Percentiles rank a stretch among this genome's conserved stretches.
phyloP scores from a whole-genome alignment of 2,888 invertebrate species.

The Melitaea athalia region DNA sequence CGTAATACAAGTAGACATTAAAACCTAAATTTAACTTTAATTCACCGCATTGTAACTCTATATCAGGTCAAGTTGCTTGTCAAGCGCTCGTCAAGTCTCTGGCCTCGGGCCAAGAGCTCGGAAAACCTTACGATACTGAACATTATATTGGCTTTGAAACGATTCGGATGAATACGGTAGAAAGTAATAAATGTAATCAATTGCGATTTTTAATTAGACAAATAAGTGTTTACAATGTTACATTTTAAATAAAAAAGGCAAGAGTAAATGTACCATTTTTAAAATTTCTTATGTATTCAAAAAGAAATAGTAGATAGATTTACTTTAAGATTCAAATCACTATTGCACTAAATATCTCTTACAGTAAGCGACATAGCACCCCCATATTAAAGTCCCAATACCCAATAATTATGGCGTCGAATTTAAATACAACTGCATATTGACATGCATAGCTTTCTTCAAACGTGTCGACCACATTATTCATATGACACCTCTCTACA shows the following conservation, averaged over 20 bases:
- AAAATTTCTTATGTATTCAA: background rate
- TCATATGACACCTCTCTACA: conserved; percentile 53
- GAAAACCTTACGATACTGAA: conserved; percentile 49
- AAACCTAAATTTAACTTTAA: conserved; percentile 40
- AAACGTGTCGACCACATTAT: conserved; percentile 56
- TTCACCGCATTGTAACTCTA: conserved; percentile 50
- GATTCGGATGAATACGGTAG: conserved; percentile 47
- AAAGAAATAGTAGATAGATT: background rate
- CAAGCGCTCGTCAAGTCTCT: conserved; percentile 69
- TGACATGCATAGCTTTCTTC: conserved; percentile 63
- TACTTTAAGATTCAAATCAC: conserved; percentile 7
- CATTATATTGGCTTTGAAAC: conserved; percentile 58
- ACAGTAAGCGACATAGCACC: conserved; percentile 31
- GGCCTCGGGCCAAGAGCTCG: conserved; percentile 62
- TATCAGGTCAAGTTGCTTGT: conserved; percentile 74
- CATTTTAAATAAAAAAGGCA: no score
- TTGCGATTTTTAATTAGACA: no score
- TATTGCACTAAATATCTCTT: conserved; percentile 10
- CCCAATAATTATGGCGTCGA: conserved; percentile 38
- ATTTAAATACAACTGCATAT: conserved; percentile 46
- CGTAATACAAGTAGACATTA: conserved; percentile 19
- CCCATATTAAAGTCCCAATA: conserved; percentile 25
- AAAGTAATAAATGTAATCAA: background rate
- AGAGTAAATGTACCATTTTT: background rate
- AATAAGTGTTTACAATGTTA: no score